These are phyloP conservation scores for Pachycephus smyrnensis DNA, from an alignment of 2,888 invertebrate species.

Conservation along the genomic window DNA sequence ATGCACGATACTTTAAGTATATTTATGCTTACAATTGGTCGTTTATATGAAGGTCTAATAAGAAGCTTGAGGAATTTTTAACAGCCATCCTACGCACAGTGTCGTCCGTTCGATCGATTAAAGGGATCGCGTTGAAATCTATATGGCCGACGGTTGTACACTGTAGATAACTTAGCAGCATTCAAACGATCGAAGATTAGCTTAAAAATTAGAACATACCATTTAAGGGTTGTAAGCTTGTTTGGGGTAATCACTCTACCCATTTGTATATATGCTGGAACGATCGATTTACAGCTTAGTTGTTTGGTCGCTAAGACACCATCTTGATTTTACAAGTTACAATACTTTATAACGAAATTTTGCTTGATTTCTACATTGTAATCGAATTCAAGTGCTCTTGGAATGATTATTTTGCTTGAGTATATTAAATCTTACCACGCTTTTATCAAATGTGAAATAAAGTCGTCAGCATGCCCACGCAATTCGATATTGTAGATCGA, in stretches of 20 bases:
- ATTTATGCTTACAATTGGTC: background rate
- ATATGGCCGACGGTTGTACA: background rate
- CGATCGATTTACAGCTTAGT: constrained; percentile 22
- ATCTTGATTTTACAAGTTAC: constrained; percentile 15
- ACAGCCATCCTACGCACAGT: background rate
- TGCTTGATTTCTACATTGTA: background rate
- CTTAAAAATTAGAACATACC: background rate
- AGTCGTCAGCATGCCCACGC: constrained; percentile 27
- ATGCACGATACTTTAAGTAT: background rate
- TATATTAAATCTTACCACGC: background rate
- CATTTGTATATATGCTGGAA: background rate
- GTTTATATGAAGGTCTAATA: background rate
- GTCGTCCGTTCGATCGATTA: background rate
- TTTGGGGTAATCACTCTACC: background rate
- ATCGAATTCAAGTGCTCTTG: background rate
- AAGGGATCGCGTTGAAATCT: background rate
- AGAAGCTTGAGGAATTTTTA: background rate
- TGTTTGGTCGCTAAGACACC: constrained; percentile 33
- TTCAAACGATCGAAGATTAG: background rate
- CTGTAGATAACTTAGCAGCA: background rate
- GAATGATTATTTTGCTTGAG: background rate
- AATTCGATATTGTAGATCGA: constrained; percentile 29
- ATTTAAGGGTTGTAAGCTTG: background rate
- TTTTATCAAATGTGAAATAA: background rate
- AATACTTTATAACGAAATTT: constrained; percentile 1